These are phyloP conservation scores for Varroa destructor DNA, from an alignment of 1,140 invertebrate genomes.

Conservation along the genomic window DNA sequence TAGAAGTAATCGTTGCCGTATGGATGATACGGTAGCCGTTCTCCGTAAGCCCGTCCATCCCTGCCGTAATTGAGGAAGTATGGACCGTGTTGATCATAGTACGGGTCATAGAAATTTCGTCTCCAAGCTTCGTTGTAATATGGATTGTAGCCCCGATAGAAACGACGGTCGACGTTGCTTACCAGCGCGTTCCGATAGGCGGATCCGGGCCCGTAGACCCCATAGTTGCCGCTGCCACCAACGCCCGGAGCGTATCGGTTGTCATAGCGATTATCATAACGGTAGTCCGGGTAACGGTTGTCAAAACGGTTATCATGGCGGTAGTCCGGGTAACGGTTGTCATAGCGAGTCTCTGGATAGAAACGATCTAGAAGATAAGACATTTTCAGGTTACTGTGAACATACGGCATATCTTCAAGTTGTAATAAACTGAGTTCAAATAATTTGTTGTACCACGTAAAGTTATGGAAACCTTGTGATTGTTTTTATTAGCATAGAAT, in stretches of 20 bases:
- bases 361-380: constrained; percentile 3
- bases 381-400: neutral
- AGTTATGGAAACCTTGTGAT: no score
- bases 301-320: neutral
- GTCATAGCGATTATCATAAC: neutral
- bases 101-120: neutral
- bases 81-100: neutral
- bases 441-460: no score
- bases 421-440: neutral
- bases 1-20: constrained; percentile 13
- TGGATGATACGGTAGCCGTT: neutral
- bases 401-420: neutral
- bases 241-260: no score
- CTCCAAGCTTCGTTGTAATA: constrained; percentile 5
- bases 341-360: constrained; percentile 11
- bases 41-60: constrained; percentile 5
- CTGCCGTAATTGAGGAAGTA: constrained; percentile 4
- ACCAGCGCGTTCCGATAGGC: no score
- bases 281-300: constrained; percentile 25
- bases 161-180: neutral
- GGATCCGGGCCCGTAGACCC: no score
- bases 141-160: constrained; percentile 12
- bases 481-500: no score
- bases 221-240: no score
- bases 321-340: constrained; percentile 23